Conservation (phyloP, 1,140 invertebrate genomes). For the Caerostris darwini region DNA sequence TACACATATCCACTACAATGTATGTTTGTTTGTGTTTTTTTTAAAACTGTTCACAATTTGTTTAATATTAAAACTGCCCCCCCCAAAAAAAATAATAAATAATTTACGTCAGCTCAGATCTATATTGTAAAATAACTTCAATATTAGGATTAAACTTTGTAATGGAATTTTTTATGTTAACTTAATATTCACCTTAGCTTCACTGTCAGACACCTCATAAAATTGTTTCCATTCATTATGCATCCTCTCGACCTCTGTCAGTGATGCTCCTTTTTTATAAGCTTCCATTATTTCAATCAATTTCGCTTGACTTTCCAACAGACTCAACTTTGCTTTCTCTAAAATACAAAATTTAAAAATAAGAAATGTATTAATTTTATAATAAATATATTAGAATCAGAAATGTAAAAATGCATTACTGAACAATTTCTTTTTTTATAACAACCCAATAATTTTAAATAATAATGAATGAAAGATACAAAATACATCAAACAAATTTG, state of each 20-base stretch:
- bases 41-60: too few relatives aligned
- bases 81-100: too few relatives aligned
- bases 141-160: too few relatives aligned
- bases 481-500: constrained; percentile 5
- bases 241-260: constrained; percentile 90
- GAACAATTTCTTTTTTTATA: neutral
- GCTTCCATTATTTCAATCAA: constrained; percentile 93
- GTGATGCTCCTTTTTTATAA: constrained; percentile 93
- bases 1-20: too few relatives aligned
- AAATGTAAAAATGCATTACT: neutral
- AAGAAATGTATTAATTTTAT: constrained; percentile 42
- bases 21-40: too few relatives aligned
- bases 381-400: neutral
- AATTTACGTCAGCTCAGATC: too few relatives aligned
- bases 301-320: constrained; percentile 86
- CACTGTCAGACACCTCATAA: constrained; percentile 66
- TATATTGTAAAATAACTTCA: too few relatives aligned
- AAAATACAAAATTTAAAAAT: constrained; percentile 19
- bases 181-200: constrained; percentile 55
- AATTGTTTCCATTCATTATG: constrained; percentile 89
- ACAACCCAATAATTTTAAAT: neutral
- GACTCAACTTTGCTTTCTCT: constrained; percentile 64
- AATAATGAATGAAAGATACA: neutral
- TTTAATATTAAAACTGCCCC: too few relatives aligned
- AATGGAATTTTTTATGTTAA: neutral